Evolutionary conservation across 2,888 invertebrate genomes (phyloP).

Genomic region (Drosophila buzzatii): DNA sequence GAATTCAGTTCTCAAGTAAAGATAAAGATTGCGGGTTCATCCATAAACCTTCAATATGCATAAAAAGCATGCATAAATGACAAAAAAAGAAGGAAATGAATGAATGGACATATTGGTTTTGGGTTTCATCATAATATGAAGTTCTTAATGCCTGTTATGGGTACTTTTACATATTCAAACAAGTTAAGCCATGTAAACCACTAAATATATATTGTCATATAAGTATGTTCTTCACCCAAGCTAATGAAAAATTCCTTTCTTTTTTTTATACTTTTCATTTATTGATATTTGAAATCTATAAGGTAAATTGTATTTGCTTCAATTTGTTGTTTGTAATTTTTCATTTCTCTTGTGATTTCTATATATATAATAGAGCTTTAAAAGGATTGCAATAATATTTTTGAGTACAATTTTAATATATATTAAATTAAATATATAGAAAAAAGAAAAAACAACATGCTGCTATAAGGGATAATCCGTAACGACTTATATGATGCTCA

Average conservation of each 20-base stretch:
- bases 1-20: too few species aligned
- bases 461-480: conserved; percentile 46
- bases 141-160: too few species aligned
- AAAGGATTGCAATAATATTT: conserved; percentile 60
- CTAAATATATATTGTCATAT: too few species aligned
- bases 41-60: too few species aligned
- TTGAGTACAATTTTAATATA: conserved; percentile 46
- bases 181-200: too few species aligned
- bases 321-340: conserved; percentile 46
- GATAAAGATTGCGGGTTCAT: too few species aligned
- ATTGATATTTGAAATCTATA: conserved; percentile 64
- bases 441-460: conserved; percentile 41
- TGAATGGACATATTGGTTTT: too few species aligned
- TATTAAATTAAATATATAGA: conserved; percentile 38
- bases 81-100: too few species aligned
- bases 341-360: conserved; percentile 48
- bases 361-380: conserved; percentile 56
- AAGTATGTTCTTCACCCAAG: not conserved
- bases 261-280: conserved; percentile 45
- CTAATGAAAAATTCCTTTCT: not conserved
- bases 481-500: conserved; percentile 68
- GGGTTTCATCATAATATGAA: too few species aligned
- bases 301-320: conserved; percentile 60
- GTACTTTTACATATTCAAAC: too few species aligned
- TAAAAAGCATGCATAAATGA: too few species aligned